These are phyloP conservation scores for Cotesia chilonis DNA, from an alignment of 1,140 invertebrate genomes.

Conservation along the genomic window DNA sequence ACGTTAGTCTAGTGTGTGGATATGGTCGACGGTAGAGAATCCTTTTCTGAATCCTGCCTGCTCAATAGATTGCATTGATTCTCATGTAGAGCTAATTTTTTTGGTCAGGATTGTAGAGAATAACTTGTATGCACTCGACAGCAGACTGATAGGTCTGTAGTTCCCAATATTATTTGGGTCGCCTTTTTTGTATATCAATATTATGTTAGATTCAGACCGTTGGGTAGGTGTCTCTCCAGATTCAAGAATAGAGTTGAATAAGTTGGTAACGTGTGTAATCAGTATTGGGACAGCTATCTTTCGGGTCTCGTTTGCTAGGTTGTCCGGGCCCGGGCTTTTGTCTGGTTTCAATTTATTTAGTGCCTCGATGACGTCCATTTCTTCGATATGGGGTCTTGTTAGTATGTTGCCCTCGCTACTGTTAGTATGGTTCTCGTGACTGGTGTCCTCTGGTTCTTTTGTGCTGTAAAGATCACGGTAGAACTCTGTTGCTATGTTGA, in stretches of 20 bases:
- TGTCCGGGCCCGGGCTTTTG: neutral
- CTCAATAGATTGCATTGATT: neutral
- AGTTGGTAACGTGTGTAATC: neutral
- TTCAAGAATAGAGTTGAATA: constrained; percentile 6
- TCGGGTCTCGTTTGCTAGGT: neutral
- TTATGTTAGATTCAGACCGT: neutral
- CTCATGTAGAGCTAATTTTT: neutral
- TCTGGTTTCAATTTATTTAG: neutral
- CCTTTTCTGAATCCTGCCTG: constrained; percentile 7
- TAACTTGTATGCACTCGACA: neutral
- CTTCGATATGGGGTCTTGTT: neutral
- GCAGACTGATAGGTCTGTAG: constrained; percentile 1
- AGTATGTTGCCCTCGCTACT: neutral
- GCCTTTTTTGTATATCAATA: constrained; percentile 1
- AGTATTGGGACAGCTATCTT: neutral
- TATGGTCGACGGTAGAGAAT: constrained; percentile 6
- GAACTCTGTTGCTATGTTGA: neutral
- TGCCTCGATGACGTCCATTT: neutral
- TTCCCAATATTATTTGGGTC: neutral
- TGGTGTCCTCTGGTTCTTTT: neutral
- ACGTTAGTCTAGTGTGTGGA: neutral
- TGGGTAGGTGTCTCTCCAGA: neutral
- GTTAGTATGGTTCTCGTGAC: neutral
- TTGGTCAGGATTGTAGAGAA: neutral
- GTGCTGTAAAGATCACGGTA: neutral